Percentiles rank a stretch among this genome's conserved stretches.
Conservation (phyloP, 2,113 vertebrate species). For the Macrotus californicus region DNA sequence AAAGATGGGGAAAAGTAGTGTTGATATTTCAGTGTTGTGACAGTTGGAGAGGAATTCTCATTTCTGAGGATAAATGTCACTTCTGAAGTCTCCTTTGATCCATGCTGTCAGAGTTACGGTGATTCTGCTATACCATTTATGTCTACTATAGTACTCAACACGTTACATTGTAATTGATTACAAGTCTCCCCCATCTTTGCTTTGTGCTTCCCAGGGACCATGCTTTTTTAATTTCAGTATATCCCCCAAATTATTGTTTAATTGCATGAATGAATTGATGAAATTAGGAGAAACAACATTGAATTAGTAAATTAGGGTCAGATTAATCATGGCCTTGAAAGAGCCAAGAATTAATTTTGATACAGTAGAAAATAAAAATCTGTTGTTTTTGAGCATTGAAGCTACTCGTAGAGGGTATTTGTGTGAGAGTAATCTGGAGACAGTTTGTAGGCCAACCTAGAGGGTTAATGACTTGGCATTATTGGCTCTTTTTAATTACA, state of each 20-base stretch:
- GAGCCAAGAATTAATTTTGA: not conserved
- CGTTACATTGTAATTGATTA: not conserved
- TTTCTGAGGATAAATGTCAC: conserved; percentile 9
- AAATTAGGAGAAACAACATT: not conserved
- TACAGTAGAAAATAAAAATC: not conserved
- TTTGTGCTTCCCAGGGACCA: not conserved
- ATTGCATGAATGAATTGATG: not conserved
- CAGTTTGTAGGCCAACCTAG: not conserved
- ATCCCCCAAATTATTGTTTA: not conserved
- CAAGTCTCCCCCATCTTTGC: not conserved
- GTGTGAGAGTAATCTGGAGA: not conserved
- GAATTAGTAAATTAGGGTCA: conserved; percentile 5
- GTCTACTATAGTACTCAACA: not conserved
- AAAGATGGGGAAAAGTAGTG: not conserved
- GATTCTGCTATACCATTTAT: not conserved
- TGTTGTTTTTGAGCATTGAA: not conserved
- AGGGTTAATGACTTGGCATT: not conserved
- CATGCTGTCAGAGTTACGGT: not conserved
- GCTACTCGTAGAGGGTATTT: not conserved
- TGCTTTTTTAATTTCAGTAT: not conserved
- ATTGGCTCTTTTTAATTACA: not conserved
- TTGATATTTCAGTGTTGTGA: not conserved
- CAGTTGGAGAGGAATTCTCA: not conserved
- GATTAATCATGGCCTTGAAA: not conserved
- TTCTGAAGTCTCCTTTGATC: not conserved